Percentiles rank a stretch among this genome's conserved stretches.
These are phyloP conservation scores for Scylla paramamosain DNA, from an alignment of 1,140 invertebrate species.

Conservation along the genomic window DNA sequence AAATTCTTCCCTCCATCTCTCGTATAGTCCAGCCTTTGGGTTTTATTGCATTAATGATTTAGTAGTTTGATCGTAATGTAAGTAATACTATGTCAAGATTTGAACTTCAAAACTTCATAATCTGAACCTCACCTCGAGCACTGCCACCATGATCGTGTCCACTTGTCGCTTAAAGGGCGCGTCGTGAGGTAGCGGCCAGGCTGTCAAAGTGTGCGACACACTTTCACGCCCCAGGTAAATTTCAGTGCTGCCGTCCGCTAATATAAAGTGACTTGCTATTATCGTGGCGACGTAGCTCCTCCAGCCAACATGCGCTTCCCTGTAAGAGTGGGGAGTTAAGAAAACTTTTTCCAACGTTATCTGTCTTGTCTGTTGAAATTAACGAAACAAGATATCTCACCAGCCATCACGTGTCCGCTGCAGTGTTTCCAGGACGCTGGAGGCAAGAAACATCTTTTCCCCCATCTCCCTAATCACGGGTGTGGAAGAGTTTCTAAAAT, in stretches of 20 bases:
- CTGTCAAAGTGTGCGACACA: background rate
- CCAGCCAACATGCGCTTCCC: background rate
- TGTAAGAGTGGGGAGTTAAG: background rate
- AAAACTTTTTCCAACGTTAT: too few species aligned
- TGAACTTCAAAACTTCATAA: too few species aligned
- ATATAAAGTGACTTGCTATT: slow-evolving; percentile 30
- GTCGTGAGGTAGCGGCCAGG: slow-evolving; percentile 49
- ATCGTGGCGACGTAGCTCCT: background rate
- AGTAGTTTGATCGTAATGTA: too few species aligned
- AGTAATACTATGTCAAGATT: too few species aligned
- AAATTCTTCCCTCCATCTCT: background rate
- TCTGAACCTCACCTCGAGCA: slow-evolving; percentile 48
- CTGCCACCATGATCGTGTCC: slow-evolving; percentile 27
- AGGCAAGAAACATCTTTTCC: background rate
- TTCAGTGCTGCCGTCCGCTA: background rate
- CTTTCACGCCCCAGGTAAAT: slow-evolving; percentile 34
- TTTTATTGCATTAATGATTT: too few species aligned
- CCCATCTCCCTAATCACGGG: background rate
- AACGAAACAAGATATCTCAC: too few species aligned
- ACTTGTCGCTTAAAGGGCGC: slow-evolving; percentile 36
- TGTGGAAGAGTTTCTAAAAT: background rate
- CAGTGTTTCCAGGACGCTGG: background rate
- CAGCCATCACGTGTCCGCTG: background rate
- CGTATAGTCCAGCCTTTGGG: background rate
- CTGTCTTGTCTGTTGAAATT: too few species aligned